Conservation (phyloP, 1,140 invertebrate genomes). For the Pseudomyrmex flavicornis region DNA sequence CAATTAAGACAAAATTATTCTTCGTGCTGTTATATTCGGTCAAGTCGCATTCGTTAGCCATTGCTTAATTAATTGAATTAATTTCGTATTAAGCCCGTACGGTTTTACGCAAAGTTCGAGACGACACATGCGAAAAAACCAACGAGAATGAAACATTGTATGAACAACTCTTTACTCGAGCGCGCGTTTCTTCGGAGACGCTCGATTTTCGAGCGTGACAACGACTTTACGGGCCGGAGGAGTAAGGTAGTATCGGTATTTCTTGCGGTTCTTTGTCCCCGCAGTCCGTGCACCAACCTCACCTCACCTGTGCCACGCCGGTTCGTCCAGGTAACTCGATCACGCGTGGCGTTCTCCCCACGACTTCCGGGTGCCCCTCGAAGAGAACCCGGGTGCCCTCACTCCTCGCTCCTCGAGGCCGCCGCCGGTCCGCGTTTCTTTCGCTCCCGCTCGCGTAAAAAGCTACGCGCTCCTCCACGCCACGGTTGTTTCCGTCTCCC, state of each 20-base stretch:
- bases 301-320: conserved; percentile 78
- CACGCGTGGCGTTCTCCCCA: conserved; percentile 78
- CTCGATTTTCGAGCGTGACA: conserved; percentile 71
- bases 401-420: conserved; percentile 1
- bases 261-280: conserved; percentile 83
- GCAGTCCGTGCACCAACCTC: conserved; percentile 80
- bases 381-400: conserved; percentile 12
- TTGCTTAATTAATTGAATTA: not conserved
- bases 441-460: conserved; percentile 21
- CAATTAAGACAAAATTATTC: too few species aligned
- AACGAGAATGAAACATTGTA: not conserved
- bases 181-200: conserved; percentile 8
- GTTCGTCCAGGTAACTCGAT: conserved; percentile 82
- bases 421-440: not conserved
- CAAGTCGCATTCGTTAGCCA: too few species aligned
- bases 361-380: conserved; percentile 44
- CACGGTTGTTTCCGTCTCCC: conserved; percentile 47
- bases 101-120: not conserved
- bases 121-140: not conserved
- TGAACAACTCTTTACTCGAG: not conserved
- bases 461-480: conserved; percentile 44
- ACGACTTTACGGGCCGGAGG: conserved; percentile 74
- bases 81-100: not conserved
- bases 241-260: conserved; percentile 82
- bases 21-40: too few species aligned